These are phyloP conservation scores for Marcusenius ussheri DNA, from an alignment of 2,113 vertebrate genomes.

Conservation along the genomic window DNA sequence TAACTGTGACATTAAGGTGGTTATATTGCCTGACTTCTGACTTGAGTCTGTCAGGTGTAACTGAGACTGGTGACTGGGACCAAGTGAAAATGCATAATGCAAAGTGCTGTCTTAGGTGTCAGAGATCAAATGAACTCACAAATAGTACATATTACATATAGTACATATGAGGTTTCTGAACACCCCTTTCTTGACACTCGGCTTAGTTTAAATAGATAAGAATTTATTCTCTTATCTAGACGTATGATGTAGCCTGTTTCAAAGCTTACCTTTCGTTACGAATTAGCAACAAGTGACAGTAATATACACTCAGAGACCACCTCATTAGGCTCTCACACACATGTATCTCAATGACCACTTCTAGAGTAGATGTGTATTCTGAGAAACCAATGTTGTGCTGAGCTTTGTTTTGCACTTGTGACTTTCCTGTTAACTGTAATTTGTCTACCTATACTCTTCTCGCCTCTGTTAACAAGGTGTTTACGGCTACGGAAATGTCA, in stretches of 20 bases:
- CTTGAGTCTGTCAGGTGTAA: slow-evolving; percentile 4
- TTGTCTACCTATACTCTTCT: neutral
- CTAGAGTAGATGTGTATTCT: neutral
- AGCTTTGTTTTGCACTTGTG: neutral
- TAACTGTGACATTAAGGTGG: neutral
- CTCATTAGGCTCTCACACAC: neutral
- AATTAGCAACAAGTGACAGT: neutral
- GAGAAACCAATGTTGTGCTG: neutral
- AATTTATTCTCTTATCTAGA: neutral
- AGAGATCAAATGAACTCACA: neutral
- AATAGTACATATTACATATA: neutral
- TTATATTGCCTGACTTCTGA: neutral
- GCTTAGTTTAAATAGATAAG: neutral
- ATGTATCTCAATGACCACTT: neutral
- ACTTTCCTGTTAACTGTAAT: neutral
- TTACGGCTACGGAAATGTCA: neutral
- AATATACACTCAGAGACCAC: neutral
- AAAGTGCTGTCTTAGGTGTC: slow-evolving; percentile 16
- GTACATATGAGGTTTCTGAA: neutral
- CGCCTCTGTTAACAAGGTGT: neutral
- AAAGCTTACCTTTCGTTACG: neutral
- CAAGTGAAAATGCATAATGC: slow-evolving; percentile 22
- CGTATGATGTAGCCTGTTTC: neutral
- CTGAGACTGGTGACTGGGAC: slow-evolving; percentile 4
- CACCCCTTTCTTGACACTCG: neutral